Percentiles rank a stretch among this genome's conserved stretches.
Evolutionary conservation across 2,797 vertebrate species (phyloP).

Genomic region (Spheniscus humboldti): DNA sequence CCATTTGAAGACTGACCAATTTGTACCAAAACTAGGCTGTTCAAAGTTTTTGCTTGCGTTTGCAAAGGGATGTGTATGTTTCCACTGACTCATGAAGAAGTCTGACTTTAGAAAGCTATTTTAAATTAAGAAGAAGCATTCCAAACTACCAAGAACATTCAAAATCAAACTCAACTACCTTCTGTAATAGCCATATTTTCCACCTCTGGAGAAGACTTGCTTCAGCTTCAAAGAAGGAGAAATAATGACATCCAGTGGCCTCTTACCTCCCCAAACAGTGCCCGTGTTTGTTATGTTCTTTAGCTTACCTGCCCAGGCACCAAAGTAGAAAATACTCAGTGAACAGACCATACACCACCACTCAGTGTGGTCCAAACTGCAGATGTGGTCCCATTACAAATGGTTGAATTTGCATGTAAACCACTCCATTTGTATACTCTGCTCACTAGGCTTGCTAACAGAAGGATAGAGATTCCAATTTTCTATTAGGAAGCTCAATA

Average conservation of each 20-base stretch:
- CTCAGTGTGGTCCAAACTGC: neutral
- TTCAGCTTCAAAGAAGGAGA: neutral
- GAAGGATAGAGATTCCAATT: neutral
- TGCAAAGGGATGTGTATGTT: slow-evolving; percentile 35
- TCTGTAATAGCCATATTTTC: slow-evolving; percentile 25
- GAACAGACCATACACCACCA: neutral
- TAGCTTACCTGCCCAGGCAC: neutral
- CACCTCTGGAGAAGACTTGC: neutral
- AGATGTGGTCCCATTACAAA: neutral
- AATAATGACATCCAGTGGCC: slow-evolving; percentile 29
- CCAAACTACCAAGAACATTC: neutral
- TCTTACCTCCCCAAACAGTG: neutral
- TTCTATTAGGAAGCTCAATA: neutral
- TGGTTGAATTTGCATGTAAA: neutral
- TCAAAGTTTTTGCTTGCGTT: neutral
- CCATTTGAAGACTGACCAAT: slow-evolving; percentile 7
- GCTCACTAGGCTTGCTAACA: neutral
- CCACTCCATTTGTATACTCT: neutral
- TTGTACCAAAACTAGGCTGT: neutral
- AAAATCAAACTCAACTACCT: neutral
- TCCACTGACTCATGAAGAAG: slow-evolving; percentile 40
- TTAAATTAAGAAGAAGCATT: slow-evolving; percentile 24
- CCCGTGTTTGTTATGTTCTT: neutral
- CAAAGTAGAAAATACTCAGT: neutral
- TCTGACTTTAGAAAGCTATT: slow-evolving; percentile 30